Percentiles rank a stretch among this genome's conserved stretches.
These are phyloP conservation scores for Oryzias woworae DNA, from an alignment of 2,113 vertebrate genomes.

Conservation along the genomic window DNA sequence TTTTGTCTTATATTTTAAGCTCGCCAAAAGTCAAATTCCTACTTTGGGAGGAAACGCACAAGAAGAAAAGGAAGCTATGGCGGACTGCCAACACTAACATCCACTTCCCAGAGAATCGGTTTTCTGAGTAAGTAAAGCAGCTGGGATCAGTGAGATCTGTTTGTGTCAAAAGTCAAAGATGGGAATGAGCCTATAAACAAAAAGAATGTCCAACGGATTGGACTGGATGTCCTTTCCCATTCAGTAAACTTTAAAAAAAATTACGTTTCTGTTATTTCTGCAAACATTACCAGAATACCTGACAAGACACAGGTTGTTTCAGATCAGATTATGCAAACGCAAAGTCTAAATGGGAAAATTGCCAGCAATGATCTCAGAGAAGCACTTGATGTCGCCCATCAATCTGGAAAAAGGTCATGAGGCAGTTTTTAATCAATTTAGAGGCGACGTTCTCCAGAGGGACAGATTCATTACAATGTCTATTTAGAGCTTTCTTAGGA, in stretches of 20 bases:
- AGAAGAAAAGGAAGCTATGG: constrained; percentile 6
- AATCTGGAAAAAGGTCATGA: too few relatives aligned
- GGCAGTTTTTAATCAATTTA: too few relatives aligned
- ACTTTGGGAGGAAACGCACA: constrained; percentile 30
- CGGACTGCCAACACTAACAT: constrained; percentile 30
- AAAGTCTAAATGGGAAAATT: too few relatives aligned
- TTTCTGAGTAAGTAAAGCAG: constrained; percentile 8
- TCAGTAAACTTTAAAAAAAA: neutral
- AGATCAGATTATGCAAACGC: too few relatives aligned
- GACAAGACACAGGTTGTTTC: too few relatives aligned
- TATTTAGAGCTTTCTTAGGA: too few relatives aligned
- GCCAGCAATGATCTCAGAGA: too few relatives aligned
- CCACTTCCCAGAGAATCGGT: constrained; percentile 30
- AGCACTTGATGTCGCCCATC: too few relatives aligned
- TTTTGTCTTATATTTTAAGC: neutral
- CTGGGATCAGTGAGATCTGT: neutral
- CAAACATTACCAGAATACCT: too few relatives aligned
- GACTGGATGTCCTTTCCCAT: neutral
- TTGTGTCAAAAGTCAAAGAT: constrained; percentile 5
- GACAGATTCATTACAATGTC: too few relatives aligned
- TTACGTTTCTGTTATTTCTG: too few relatives aligned
- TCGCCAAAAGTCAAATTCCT: constrained; percentile 15
- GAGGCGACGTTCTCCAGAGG: too few relatives aligned
- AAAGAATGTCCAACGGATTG: neutral
- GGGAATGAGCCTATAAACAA: neutral